A percentile compares a stretch with the other conserved stretches of the same genome.
These are phyloP conservation scores for Agriopis marginaria DNA, from an alignment of 2,888 invertebrate genomes.

Conservation along the genomic window DNA sequence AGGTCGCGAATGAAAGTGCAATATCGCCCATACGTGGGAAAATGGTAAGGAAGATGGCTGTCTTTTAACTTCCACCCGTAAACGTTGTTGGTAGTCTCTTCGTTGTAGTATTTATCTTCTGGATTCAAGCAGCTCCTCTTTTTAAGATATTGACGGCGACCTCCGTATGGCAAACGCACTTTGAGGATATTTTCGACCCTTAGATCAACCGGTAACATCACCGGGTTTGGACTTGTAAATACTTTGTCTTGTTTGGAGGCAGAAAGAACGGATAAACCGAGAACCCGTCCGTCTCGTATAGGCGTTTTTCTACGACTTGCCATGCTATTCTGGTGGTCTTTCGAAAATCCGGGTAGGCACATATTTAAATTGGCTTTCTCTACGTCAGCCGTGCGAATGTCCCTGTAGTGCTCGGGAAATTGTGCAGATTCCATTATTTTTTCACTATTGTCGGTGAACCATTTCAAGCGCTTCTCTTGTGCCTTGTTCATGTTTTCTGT, in stretches of 20 bases:
- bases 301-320: constrained; percentile 34
- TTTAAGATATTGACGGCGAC: constrained; percentile 45
- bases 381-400: constrained; percentile 27
- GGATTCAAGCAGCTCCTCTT: constrained; percentile 44
- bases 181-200: constrained; percentile 28
- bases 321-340: constrained; percentile 19
- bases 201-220: constrained; percentile 39
- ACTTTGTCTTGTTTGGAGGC: background rate
- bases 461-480: constrained; percentile 40
- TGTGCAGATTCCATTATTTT: constrained; percentile 25
- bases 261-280: background rate
- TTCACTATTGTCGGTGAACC: constrained; percentile 45
- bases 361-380: constrained; percentile 15
- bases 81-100: constrained; percentile 46
- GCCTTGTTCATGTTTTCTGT: constrained; percentile 45
- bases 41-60: constrained; percentile 24
- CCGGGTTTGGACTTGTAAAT: constrained; percentile 9
- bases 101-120: constrained; percentile 50
- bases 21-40: constrained; percentile 32
- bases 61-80: constrained; percentile 51
- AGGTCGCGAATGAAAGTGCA: constrained; percentile 32
- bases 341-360: constrained; percentile 26
- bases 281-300: constrained; percentile 12
- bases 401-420: constrained; percentile 26
- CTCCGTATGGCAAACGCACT: constrained; percentile 34